Base-by-base conservation (phyloP, 2,888 invertebrate genomes). In the Trichacis sp. region DNA sequence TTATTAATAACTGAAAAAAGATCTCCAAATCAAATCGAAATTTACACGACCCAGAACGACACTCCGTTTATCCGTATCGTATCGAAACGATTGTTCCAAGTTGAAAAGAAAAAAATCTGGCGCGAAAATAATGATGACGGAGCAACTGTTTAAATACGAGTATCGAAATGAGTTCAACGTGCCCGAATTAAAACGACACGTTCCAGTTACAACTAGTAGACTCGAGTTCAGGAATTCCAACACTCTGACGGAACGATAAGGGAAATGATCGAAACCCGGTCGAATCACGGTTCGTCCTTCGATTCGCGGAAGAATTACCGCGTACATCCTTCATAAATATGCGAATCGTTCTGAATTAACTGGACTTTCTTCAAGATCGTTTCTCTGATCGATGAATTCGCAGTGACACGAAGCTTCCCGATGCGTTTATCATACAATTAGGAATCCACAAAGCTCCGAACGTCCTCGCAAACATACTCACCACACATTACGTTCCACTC, bases 401-500 rank as follows among this genome's bases (percentile, higher is more conserved):
- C 33, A n/a, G n/a, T 33, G 33, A 33, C n/a, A n/a, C 33, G 33
- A 6, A n/a, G n/a, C n/a, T n/a, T n/a, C n/a, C n/a, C n/a, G n/a
- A n/a, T n/a, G n/a, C n/a, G n/a, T n/a, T n/a, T n/a, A n/a, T n/a
- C n/a, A n/a, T n/a, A n/a, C n/a, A n/a, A n/a, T n/a, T n/a, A n/a
- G n/a, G n/a, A n/a, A n/a, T n/a, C n/a, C n/a, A n/a, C n/a, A n/a
- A n/a, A n/a, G n/a, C n/a, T n/a, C n/a, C n/a, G n/a, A n/a, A n/a
- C n/a, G n/a, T n/a, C n/a, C n/a, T n/a, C n/a, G n/a, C n/a, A n/a
- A n/a, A n/a, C n/a, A 42, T 43, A 64, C 66, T 65, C 29, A 69
- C 69, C 69, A 18, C 69, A 69, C 69, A 69, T 69, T 29, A 48
- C 66, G 68, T 48, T 65, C 49, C 47, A 24, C 17, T 49, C 6